Evolutionary conservation across 2,888 invertebrate species (phyloP).

Genomic region (Notocelia uddmanniana): DNA sequence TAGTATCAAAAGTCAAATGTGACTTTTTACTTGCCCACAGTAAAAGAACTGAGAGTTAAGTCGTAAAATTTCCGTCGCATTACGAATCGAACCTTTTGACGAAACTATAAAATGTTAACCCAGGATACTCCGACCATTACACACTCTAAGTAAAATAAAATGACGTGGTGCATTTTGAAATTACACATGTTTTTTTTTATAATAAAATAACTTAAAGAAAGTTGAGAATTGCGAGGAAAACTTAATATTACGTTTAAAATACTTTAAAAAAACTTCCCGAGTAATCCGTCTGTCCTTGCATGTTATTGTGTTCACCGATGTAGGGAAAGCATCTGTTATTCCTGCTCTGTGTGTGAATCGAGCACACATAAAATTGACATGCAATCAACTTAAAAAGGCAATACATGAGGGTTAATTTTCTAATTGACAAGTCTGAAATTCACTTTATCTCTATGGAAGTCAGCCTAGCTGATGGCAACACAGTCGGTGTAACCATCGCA

Average conservation of each 20-base stretch:
- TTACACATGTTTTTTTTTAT: background rate
- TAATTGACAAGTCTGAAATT: background rate
- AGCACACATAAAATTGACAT: background rate
- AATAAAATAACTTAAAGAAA: background rate
- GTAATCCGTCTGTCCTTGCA: background rate
- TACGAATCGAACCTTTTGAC: slow-evolving; percentile 63
- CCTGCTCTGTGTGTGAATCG: background rate
- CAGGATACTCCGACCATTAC: slow-evolving; percentile 47
- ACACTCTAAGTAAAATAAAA: slow-evolving; percentile 5
- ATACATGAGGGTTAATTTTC: background rate
- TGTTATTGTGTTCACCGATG: background rate
- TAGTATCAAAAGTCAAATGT: slow-evolving; percentile 56
- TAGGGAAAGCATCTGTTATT: background rate
- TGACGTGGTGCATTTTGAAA: background rate
- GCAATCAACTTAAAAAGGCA: background rate
- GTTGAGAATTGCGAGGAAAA: background rate
- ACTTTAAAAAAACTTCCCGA: background rate
- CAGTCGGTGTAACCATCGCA: background rate
- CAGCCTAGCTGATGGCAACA: background rate
- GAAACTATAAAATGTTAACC: slow-evolving; percentile 59
- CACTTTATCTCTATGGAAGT: background rate
- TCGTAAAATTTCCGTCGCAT: slow-evolving; percentile 69
- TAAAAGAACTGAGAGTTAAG: slow-evolving; percentile 62
- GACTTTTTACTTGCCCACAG: slow-evolving; percentile 61
- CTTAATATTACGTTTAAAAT: background rate